These are phyloP conservation scores for Rhadinocentrus ornatus DNA, from an alignment of 2,797 vertebrate genomes.

Conservation along the genomic window DNA sequence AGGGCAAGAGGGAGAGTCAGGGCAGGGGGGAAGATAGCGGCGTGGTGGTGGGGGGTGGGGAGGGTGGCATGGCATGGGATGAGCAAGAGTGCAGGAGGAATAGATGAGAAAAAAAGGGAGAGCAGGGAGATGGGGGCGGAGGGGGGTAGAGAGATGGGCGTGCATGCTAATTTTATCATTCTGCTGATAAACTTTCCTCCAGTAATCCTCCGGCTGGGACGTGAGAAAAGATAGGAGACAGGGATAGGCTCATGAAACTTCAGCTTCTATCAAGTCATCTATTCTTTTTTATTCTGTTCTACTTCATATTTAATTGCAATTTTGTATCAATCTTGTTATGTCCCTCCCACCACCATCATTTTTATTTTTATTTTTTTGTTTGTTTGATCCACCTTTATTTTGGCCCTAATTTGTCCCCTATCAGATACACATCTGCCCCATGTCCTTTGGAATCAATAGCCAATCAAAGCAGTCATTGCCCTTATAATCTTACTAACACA, in stretches of 20 bases:
- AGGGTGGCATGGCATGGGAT: constrained; percentile 64
- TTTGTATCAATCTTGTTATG: constrained; percentile 15
- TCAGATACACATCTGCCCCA: constrained; percentile 52
- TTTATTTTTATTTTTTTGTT: constrained; percentile 39
- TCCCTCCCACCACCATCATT: constrained; percentile 8
- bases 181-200: constrained; percentile 85
- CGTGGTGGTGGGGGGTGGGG: constrained; percentile 40
- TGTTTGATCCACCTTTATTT: constrained; percentile 64
- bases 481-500: constrained; percentile 75
- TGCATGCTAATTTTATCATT: constrained; percentile 87
- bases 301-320: constrained; percentile 25
- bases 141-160: constrained; percentile 70
- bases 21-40: constrained; percentile 46
- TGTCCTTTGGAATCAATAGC: constrained; percentile 78
- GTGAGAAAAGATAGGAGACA: constrained; percentile 79
- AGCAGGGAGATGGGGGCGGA: constrained; percentile 25
- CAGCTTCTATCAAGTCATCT: constrained; percentile 69
- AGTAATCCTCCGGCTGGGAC: constrained; percentile 83
- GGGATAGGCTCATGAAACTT: constrained; percentile 69
- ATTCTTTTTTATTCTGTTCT: constrained; percentile 52
- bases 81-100: constrained; percentile 62
- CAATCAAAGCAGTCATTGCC: constrained; percentile 82
- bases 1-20: constrained; percentile 60
- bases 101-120: constrained; percentile 50
- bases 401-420: constrained; percentile 47